Percentiles rank a stretch among this genome's conserved stretches.
phyloP scores from a whole-genome alignment of 2,888 invertebrate species.

The Acleris laterana region DNA sequence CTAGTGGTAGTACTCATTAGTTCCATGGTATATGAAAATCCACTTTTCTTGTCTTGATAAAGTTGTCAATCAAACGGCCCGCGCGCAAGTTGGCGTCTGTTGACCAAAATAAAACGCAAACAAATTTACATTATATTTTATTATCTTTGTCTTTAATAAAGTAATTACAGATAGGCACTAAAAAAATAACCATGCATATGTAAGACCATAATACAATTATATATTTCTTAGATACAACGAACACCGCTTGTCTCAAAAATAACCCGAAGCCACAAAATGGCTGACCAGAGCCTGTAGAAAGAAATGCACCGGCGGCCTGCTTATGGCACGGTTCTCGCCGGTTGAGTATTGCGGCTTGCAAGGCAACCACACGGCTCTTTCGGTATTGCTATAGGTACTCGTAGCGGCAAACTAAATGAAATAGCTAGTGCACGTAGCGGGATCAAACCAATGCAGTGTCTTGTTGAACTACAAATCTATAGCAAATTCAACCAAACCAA shows the following conservation, averaged over 20 bases:
- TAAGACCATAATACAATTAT: constrained; percentile 82
- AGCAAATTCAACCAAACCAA: too few relatives aligned
- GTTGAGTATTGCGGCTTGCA: constrained; percentile 36
- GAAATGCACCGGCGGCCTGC: constrained; percentile 23
- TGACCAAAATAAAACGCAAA: constrained; percentile 50
- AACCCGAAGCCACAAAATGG: constrained; percentile 34
- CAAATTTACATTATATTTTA: constrained; percentile 81
- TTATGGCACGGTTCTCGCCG: constrained; percentile 36
- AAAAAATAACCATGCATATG: constrained; percentile 84
- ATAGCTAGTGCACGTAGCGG: not conserved
- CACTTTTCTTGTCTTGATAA: too few relatives aligned
- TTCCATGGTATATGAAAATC: too few relatives aligned
- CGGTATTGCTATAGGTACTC: constrained; percentile 14
- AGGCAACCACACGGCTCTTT: too few relatives aligned
- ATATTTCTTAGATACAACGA: constrained; percentile 78
- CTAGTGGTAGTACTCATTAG: too few relatives aligned
- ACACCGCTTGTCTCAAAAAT: constrained; percentile 57
- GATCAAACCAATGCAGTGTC: too few relatives aligned
- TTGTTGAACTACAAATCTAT: too few relatives aligned
- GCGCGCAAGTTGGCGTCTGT: too few relatives aligned
- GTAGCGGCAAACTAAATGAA: constrained; percentile 1
- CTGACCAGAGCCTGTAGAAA: constrained; percentile 2
- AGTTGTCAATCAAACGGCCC: too few relatives aligned
- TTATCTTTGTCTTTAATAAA: constrained; percentile 85
- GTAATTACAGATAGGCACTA: constrained; percentile 85